Evolutionary conservation across 2,113 vertebrate species (phyloP), one percentile per base, ranked within the genome.

Genomic region (Callithrix jacchus): DNA sequence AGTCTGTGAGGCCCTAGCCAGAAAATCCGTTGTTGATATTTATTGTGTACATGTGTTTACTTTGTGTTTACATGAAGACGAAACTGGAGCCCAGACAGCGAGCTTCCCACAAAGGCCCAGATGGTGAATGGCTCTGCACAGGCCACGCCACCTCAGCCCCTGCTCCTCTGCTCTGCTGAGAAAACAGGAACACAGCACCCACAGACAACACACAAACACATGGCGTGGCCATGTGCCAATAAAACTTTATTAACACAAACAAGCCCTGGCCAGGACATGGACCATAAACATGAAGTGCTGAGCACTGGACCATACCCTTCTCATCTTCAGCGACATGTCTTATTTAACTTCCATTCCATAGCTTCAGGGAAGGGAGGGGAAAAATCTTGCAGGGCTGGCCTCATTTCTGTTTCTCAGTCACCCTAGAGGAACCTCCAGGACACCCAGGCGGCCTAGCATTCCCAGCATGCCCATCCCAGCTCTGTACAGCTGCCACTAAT

Each of bases 191-290:
- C 88, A 16, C 66, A 85, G 82, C 56, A 14, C 10, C 45, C 8
- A 64, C 54, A 45, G 58, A 52, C 61, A 73, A 49, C 23, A 70
- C 21, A 74, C 40, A 73, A 45, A 66, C 6, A 27, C 79, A n/a
- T 18, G 71, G 37, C 64, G n/a, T 73, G 56, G 77, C 30, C 35
- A 79, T 10, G 13, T 47, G 42, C 54, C 54, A 66, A 74, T n/a
- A 87, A 74, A 92, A 92, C 58, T 91, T 56, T 64, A 71, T 73
- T 73, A 42, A 87, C 35, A 80, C 49, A 95, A 64, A 74, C 11
- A 32, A 88, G 47, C 49, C 49, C 40, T 3, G 4, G 58, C 56
- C 80, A 71, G 70, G 35, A 49, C n/a, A 10, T 23, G 54, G 21
- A 20, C 40, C 61, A 3, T 0, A 10, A 90, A 42, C 20, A 18